Base-by-base conservation (phyloP, 2,113 vertebrate species). In the Austrofundulus limnaeus region DNA sequence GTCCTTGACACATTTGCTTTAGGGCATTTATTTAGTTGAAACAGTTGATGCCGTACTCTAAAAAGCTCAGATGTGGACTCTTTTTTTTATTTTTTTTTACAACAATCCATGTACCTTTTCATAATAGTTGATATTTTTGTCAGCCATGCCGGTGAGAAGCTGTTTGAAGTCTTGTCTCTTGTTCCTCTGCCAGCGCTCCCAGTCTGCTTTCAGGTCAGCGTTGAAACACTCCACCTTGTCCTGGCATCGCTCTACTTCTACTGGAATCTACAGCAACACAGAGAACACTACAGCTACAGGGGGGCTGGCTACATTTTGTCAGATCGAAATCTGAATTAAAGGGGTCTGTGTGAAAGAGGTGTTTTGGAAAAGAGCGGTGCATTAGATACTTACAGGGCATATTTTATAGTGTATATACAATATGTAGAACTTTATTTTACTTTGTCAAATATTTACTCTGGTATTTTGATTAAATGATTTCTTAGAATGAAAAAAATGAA, bases 131-230 rank as follows among this genome's bases (percentile, higher is more conserved):
- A 98, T 95, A 85, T 98, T 99, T 90, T 93, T 97, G 90, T 99
- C 95, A 0, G 97, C 95, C 93, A 95, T 94, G 42, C 94, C 94
- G 53, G 94, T 94, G 42, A 99, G 94, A 39, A 99, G 92, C 87
- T 97, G 95, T 75, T 95, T 94, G 52, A 98, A 98, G 84, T 99
- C 97, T 70, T 98, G 96, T 28, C 95, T 92, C 90, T 98, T 98
- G 87, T 94, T 97, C 90, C 91, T 94, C 84, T 98, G 95, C 97
- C 97, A 99, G 82, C 97, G 93, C 73, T 99, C 97, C 97, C 96
- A 96, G 89, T 99, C 97, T 0, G 97, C 97, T 81, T 98, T 99
- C 82, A 99, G 91, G 74, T 98, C 97, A 0, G 97, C 97, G 10
- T 99, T 98, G 82, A 98, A 98, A 81, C 97, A 99, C 67, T 98